These are phyloP conservation scores for Pangasius sanitwongsei DNA, from an alignment of 2,797 vertebrate genomes.

Conservation along the genomic window DNA sequence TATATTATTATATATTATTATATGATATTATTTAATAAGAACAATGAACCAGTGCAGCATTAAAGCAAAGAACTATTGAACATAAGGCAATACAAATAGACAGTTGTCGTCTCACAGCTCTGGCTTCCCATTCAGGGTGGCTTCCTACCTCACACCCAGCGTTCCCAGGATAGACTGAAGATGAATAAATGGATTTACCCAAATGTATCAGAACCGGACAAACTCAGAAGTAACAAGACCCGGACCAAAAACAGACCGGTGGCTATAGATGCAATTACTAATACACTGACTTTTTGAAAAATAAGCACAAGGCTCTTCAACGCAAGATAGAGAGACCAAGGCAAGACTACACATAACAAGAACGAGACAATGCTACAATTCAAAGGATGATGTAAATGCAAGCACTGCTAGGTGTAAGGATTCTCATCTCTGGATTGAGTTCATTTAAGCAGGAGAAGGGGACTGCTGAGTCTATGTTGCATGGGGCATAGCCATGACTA, in stretches of 20 bases:
- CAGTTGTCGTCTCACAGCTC: no score
- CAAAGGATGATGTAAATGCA: not conserved
- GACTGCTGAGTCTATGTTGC: not conserved
- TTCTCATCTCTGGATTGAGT: not conserved
- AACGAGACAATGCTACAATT: not conserved
- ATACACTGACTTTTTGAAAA: not conserved
- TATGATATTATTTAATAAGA: not conserved
- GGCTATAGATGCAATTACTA: not conserved
- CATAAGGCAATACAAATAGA: not conserved
- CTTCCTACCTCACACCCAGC: no score
- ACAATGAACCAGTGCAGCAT: not conserved
- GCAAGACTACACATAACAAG: not conserved
- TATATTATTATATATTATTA: not conserved
- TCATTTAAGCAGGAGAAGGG: not conserved
- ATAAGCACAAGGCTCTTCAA: not conserved
- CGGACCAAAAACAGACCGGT: no score
- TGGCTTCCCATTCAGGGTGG: no score
- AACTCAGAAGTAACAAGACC: no score
- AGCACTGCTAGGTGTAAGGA: not conserved
- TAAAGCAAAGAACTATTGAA: not conserved
- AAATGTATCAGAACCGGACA: no score
- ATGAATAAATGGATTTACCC: no score
- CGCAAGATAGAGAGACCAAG: not conserved
- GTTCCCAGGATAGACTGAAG: no score
- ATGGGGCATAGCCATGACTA: not conserved